Evolutionary conservation across 92 coral and sea anemone species (phyloP), one percentile per base, ranked within the genome.

Genomic region (Palythoa grandis): DNA sequence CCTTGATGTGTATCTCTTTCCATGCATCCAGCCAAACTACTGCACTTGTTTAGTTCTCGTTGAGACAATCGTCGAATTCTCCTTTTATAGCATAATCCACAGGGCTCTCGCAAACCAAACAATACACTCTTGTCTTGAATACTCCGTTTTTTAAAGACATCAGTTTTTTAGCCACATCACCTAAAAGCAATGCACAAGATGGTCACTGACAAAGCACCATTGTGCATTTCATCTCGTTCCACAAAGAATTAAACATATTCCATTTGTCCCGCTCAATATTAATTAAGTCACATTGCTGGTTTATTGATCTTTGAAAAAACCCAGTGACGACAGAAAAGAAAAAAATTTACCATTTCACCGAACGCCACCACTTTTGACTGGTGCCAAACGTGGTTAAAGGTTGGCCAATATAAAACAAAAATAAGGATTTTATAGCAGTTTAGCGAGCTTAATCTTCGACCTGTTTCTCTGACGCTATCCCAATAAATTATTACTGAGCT

Each of bases 231-330:
- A 85, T 79, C 92, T 87, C 85, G 89, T 84, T 53, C 86, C 83
- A 72, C 86, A 70, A 40, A 38, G 70, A 52, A 35, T 72, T 82
- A 84, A 86, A 86, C 69, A 85, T 83, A 65, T 76, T 85, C 89
- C 90, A 91, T 88, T 91, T 83, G 92, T 89, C 92, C 90, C 79
- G 89, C 82, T 91, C 87, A 72, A 88, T 78, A 85, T 83, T 91
- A 92, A 92, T 92, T 92, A 92, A 86, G 91, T 67, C 89, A 84
- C 93, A 77, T 90, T 72, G 90, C 87, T 77, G 86, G 52, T 89
- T 91, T 90, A 87, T 80, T 92, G 95, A 87, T 90, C 95, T 82
- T 87, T 77, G 78, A 84, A 89, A 85, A 89, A 86, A 79, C 74
- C 89, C 87, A 85, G 83, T 89, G 82, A 24, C 56, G 82, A 56